Base-by-base conservation (phyloP, 2,888 invertebrate genomes). In the Drosophila algonquin region DNA sequence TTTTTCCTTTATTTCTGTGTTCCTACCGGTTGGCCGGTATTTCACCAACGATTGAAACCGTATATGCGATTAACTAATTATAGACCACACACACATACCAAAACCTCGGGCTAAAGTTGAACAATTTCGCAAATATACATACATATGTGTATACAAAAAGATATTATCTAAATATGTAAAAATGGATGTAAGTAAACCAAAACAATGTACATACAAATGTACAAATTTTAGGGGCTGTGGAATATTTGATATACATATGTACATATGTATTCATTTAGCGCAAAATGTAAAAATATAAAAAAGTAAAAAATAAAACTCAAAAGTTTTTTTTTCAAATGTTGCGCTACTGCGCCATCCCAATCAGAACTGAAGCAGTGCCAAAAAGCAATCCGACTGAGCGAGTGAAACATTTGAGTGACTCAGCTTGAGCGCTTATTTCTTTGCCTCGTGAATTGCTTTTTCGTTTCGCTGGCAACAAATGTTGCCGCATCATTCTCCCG, bases 21-120 rank as follows among this genome's bases (percentile, higher is more conserved):
- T 40, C n/a, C 40, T 40, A 40, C 40, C 40, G 40, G 40, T 40
- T 40, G 40, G 52, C 44, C 65, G 62, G 75, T 75, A 85, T 85
- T 82, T 85, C 80, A 77, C 50, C 77, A 81, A 62, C 52, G 57
- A 63, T 69, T 70, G 86, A 77, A 81, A 82, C 65, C 50, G 47
- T 58, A 75, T 74, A 76, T 67, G 69, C 69, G 72, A 85, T 81
- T 76, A 68, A 76, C 76, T 80, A 80, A 85, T 81, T 81, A 81
- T 81, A 80, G 79, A 80, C 60, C 63, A 47, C 14, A 14, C 52
- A 54, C 35, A 18, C 53, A 54, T 24, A 54, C 55, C 40, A 40
- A 40, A 40, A 46, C 27, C 55, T 45, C 47, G 21, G 48, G 35
- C 14, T 40, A 40, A 40, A 7, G 40, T 40, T 14, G 14, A 40